Evolutionary conservation across 2,888 invertebrate genomes (phyloP).

Genomic region (Orgyia antiqua): DNA sequence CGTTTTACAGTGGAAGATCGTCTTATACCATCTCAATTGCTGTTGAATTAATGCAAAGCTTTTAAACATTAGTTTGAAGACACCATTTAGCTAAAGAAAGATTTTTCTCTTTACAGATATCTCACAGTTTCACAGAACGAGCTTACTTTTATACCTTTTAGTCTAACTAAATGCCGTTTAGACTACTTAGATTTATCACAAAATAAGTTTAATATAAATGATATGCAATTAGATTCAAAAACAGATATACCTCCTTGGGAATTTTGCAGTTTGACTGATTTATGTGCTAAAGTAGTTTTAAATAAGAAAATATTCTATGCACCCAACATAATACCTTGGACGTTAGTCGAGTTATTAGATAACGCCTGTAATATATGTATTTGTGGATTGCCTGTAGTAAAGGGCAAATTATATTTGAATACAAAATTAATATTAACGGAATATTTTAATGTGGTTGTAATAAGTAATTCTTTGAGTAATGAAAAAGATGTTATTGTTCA

Average conservation of each 20-base stretch:
- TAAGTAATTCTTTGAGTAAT: conserved; percentile 41
- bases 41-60: too few relatives aligned
- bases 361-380: conserved; percentile 80
- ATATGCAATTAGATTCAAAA: conserved; percentile 14
- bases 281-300: conserved; percentile 73
- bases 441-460: conserved; percentile 54
- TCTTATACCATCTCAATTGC: too few relatives aligned
- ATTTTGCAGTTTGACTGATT: conserved; percentile 72
- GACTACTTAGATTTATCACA: conserved; percentile 76
- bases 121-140: conserved; percentile 77
- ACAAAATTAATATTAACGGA: conserved; percentile 54
- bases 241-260: conserved; percentile 42
- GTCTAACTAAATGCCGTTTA: conserved; percentile 72
- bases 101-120: conserved; percentile 47
- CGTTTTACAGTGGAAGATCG: too few relatives aligned
- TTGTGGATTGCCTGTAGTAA: conserved; percentile 75
- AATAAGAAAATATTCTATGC: conserved; percentile 74
- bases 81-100: too few relatives aligned
- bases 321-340: conserved; percentile 76
- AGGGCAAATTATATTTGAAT: conserved; percentile 38
- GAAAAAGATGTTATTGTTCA: conserved; percentile 69
- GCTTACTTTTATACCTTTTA: conserved; percentile 78
- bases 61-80: too few relatives aligned
- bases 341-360: conserved; percentile 79
- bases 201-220: conserved; percentile 66